Evolutionary conservation across 2,797 vertebrate species (phyloP).

Genomic region (Chrysocyon brachyurus): DNA sequence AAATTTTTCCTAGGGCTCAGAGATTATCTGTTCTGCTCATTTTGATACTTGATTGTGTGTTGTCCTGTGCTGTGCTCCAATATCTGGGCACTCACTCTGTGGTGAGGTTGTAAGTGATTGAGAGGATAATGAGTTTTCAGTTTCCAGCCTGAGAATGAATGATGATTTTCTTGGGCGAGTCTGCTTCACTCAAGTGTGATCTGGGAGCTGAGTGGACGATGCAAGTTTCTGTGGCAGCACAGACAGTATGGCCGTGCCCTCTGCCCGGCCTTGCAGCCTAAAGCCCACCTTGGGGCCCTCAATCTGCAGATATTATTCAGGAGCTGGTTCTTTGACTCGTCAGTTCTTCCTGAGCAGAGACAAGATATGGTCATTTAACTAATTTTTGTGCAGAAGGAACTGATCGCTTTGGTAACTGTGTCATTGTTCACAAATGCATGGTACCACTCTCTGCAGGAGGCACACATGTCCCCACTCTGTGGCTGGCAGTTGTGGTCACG

Average conservation of each 20-base stretch:
- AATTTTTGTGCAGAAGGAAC: neutral
- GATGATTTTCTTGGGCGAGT: neutral
- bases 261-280: neutral
- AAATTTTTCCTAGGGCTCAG: neutral
- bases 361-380: neutral
- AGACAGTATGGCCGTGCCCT: rapidly evolving
- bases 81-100: neutral
- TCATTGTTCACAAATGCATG: neutral
- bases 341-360: neutral
- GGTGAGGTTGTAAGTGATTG: neutral
- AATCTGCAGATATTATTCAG: neutral
- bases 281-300: neutral
- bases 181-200: neutral
- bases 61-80: neutral
- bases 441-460: neutral
- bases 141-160: neutral
- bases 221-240: neutral
- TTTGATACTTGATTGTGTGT: neutral
- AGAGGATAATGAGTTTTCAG: neutral
- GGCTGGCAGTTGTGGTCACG: neutral
- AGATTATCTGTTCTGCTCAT: neutral
- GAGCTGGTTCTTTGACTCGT: neutral
- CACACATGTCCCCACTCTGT: neutral
- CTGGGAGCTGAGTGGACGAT: rapidly evolving
- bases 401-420: neutral